Evolutionary conservation across 1,140 invertebrate species (phyloP), one percentile per base, ranked within the genome.

Genomic region (Calliphora vicina): DNA sequence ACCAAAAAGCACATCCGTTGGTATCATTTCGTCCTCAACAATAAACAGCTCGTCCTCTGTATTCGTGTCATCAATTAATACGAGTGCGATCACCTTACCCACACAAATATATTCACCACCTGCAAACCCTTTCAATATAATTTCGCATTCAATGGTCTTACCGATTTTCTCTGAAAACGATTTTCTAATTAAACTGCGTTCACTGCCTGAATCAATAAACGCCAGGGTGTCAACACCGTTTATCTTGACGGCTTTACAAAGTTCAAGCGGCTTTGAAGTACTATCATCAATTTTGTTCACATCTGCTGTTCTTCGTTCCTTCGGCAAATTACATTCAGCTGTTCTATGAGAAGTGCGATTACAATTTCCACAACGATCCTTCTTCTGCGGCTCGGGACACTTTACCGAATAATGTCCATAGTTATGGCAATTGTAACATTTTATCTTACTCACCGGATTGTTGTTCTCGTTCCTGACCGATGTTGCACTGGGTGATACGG

Each of bases 101-200:
- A 9, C 61, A 67, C 50, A 81, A 6, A n/a, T 35, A 29, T 57
- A 81, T 81, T 81, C 13, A 26, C 80, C 80, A n/a, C 80, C 80
- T 17, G 45, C 80, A 81, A 81, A 61, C 9, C 80, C 80, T 9
- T 67, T 67, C 25, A 81, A 35, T n/a, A 27, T 35, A n/a, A 29
- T 8, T 61, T 15, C 9, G n/a, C 80, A 67, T 67, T 57, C 25
- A 8, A 3, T 12, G 1, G 25, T 12, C 6, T 57, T 23, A 35
- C 27, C 25, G 13, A 81, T 27, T 15, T 27, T 67, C 2, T 61
- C 23, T 13, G 80, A 20, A 61, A 81, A 81, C 23, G 20, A 25
- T 27, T 67, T 81, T 27, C 57, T 15, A 1, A 81, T 35, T 17
- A 81, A 67, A 25, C 17, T 67, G 23, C 50, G 23, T n/a, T 81